A percentile compares a stretch with the other conserved stretches of the same genome.
phyloP scores from a whole-genome alignment of 2,113 vertebrate genomes.

The Vicugna pacos region DNA sequence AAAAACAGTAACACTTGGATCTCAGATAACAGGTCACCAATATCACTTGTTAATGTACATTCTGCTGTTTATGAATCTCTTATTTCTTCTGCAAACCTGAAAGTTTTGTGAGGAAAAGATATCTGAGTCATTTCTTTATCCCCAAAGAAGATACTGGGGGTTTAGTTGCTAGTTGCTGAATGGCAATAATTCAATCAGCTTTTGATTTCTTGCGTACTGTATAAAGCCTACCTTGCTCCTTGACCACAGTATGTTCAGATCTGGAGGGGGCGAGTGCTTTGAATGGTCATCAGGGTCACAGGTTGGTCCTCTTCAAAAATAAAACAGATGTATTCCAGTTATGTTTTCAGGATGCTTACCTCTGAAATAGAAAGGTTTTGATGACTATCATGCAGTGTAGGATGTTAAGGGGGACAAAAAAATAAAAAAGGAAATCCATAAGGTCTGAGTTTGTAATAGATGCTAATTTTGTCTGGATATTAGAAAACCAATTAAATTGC shows the following conservation, averaged over 20 bases:
- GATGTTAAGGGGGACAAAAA: background rate
- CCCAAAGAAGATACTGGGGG: background rate
- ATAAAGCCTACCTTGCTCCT: background rate
- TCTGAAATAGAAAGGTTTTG: background rate
- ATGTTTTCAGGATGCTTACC: background rate
- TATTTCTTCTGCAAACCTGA: background rate
- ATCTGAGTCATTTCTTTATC: background rate
- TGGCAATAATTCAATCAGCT: background rate
- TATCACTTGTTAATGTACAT: background rate
- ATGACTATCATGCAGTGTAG: accelerated
- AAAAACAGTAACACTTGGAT: background rate
- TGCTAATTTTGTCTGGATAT: background rate
- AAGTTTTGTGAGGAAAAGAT: background rate
- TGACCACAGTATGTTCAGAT: background rate
- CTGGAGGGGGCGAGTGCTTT: background rate
- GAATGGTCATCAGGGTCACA: background rate
- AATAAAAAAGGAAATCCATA: background rate
- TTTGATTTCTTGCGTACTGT: background rate
- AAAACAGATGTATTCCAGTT: background rate
- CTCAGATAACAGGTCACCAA: background rate
- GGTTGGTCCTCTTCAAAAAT: background rate
- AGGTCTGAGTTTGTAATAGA: background rate
- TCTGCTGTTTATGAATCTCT: background rate
- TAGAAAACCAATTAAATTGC: slow-evolving; percentile 57
- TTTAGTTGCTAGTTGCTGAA: background rate